These are phyloP conservation scores for Melolontha melolontha DNA, from an alignment of 2,888 invertebrate genomes.

Conservation along the genomic window DNA sequence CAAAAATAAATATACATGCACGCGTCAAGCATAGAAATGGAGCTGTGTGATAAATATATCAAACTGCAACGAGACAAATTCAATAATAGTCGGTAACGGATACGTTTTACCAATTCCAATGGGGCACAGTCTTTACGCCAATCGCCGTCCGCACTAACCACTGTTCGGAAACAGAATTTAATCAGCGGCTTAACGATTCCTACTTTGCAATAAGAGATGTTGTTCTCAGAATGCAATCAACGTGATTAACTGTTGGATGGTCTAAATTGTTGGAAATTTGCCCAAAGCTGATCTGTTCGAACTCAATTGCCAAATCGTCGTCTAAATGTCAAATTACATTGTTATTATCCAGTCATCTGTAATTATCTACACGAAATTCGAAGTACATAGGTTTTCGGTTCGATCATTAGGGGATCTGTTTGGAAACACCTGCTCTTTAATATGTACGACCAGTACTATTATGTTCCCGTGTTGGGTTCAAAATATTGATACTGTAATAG, in stretches of 20 bases:
- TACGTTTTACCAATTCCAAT: conserved; percentile 24
- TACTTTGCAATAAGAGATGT: conserved; percentile 4
- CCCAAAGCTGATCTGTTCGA: background rate
- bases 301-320: conserved; percentile 7
- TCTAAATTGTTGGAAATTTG: conserved; percentile 19
- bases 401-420: conserved; percentile 12
- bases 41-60: too few relatives aligned
- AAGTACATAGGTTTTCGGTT: conserved; percentile 10
- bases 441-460: conserved; percentile 9
- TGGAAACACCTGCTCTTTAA: conserved; percentile 26
- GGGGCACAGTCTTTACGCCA: conserved; percentile 8
- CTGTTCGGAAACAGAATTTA: conserved; percentile 28
- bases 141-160: conserved; percentile 6
- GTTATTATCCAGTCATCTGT: conserved; percentile 27
- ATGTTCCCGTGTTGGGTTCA: background rate
- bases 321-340: conserved; percentile 9
- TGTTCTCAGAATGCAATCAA: background rate
- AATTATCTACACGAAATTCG: conserved; percentile 22
- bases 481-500: too few relatives aligned
- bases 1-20: too few relatives aligned
- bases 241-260: conserved; percentile 21
- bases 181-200: conserved; percentile 22
- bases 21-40: too few relatives aligned
- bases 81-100: conserved; percentile 11
- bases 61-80: conserved; percentile 14